Conservation (phyloP, 2,888 invertebrate species). For the Andrena bucephala region DNA sequence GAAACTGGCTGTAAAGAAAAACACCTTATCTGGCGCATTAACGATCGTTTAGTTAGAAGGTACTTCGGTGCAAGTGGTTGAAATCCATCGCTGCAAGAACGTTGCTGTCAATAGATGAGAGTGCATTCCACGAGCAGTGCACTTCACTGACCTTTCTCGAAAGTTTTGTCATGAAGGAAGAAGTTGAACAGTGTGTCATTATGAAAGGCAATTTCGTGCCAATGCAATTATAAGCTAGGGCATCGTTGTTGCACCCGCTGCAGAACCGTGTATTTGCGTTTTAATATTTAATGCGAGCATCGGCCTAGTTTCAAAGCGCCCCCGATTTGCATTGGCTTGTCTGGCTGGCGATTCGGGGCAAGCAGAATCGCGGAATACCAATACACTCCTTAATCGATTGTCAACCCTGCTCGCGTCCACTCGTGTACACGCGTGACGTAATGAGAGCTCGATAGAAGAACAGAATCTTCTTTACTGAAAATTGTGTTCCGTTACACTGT, state of each 20-base stretch:
- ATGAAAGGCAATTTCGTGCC: slow-evolving; percentile 57
- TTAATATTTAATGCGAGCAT: slow-evolving; percentile 56
- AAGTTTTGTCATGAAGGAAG: slow-evolving; percentile 15
- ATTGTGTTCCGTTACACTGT: too few relatives aligned
- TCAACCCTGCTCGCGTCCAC: not conserved
- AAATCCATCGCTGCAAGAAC: slow-evolving; percentile 8
- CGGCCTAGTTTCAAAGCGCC: slow-evolving; percentile 40
- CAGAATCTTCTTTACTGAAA: not conserved
- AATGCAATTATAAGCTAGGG: slow-evolving; percentile 53
- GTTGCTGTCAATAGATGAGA: not conserved
- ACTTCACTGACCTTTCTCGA: not conserved
- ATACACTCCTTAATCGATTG: slow-evolving; percentile 42
- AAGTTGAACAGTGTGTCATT: slow-evolving; percentile 41
- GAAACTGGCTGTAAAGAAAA: not conserved
- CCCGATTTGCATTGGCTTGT: slow-evolving; percentile 47
- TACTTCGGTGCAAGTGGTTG: not conserved
- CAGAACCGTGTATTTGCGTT: slow-evolving; percentile 40
- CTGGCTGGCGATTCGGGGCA: slow-evolving; percentile 34
- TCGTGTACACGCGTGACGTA: not conserved
- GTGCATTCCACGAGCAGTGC: not conserved
- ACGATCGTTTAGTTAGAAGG: not conserved
- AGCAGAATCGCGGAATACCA: slow-evolving; percentile 38
- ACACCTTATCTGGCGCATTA: not conserved
- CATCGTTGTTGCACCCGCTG: slow-evolving; percentile 37
- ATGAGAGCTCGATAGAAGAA: not conserved